Evolutionary conservation across 2,797 vertebrate genomes (phyloP), one percentile per base, ranked within the genome.

Genomic region (Darevskia mixta): DNA sequence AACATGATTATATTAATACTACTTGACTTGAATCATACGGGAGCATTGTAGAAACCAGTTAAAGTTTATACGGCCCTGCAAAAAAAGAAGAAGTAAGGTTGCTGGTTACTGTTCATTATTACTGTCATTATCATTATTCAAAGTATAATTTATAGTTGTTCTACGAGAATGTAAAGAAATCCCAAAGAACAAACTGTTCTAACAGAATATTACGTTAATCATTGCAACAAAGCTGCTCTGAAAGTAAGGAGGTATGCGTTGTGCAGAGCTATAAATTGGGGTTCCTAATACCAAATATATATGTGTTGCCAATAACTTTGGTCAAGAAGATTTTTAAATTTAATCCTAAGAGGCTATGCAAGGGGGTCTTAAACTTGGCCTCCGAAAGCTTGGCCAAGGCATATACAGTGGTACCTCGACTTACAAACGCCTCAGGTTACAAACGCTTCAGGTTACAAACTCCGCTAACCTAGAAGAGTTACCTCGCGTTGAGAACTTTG

Each of bases 101-200:
- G 90, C 86, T 90, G 89, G 86, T 95, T 91, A 93, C 93, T 93
- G 92, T 91, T 94, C 92, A 91, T 81, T 85, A 55, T 94, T 93
- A 91, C 92, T 90, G 86, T 92, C 90, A 89, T 69, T 58, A 43
- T 92, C 92, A 90, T 55, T 55, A 55, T 55, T 55, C 49, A 55
- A 15, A 91, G 87, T 92, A 76, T 93, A 92, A 94, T 93, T 93
- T 92, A 94, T 91, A 90, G 90, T 81, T 58, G 87, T 93, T 92
- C 35, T 88, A 75, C 86, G 89, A 88, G 38, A 92, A 93, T 94
- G 92, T 93, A 91, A 87, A 90, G 73, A 84, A 93, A 91, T 77
- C 88, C 86, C 87, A 91, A 82, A 72, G 41, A 95, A 94, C 91
- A 94, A 92, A 91, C 85, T 82, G 49, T 89, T 94, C 88, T 90